A percentile compares a stretch with the other conserved stretches of the same genome.
phyloP scores from a whole-genome alignment of 2,888 invertebrate species.

The Xestia c-nigrum region DNA sequence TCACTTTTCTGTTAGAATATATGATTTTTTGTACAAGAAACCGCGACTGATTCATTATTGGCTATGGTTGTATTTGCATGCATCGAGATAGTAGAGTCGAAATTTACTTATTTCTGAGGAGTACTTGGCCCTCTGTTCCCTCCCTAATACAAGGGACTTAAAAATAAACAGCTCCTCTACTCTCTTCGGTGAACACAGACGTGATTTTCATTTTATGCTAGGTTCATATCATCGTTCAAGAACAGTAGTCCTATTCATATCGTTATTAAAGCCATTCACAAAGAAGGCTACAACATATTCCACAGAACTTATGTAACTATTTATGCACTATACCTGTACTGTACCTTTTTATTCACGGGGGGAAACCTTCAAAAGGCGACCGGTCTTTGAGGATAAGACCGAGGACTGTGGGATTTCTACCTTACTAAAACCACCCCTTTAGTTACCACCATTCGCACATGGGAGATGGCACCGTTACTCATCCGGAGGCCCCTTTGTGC shows the following conservation, averaged over 20 bases:
- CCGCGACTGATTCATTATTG: background rate
- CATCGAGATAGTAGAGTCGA: background rate
- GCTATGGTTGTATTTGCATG: background rate
- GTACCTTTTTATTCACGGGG: no score
- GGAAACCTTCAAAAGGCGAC: no score
- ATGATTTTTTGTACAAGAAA: background rate
- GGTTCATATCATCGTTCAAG: background rate
- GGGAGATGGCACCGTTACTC: no score
- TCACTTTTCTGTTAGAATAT: background rate
- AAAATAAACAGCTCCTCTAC: background rate
- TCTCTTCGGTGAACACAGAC: background rate
- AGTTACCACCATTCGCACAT: no score
- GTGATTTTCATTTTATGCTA: background rate
- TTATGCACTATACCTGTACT: no score
- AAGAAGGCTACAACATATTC: background rate
- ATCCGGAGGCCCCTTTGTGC: no score
- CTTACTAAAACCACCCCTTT: no score
- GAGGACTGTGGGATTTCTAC: no score
- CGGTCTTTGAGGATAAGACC: no score
- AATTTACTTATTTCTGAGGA: background rate
- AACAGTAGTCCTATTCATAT: no score
- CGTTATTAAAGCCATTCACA: background rate
- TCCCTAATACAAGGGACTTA: background rate
- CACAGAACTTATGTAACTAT: background rate
- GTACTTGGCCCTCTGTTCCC: background rate